Percentiles rank a stretch among this genome's conserved stretches.
Evolutionary conservation across 1,140 invertebrate species (phyloP).

Genomic region (Hetaerina americana): DNA sequence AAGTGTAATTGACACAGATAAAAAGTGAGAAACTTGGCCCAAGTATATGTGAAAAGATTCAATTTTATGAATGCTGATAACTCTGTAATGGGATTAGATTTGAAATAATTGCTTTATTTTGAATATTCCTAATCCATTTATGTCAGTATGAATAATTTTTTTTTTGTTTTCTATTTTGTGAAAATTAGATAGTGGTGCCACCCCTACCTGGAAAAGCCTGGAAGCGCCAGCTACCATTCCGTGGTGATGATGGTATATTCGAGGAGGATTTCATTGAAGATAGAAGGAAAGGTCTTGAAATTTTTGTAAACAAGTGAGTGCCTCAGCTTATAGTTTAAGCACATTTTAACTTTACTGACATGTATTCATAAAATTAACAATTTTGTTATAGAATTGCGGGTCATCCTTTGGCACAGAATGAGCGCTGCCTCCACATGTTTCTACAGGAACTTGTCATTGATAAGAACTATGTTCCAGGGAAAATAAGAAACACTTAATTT

Average conservation of each 20-base stretch:
- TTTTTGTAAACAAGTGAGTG: conserved; percentile 93
- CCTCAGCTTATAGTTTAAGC: background rate
- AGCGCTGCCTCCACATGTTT: conserved; percentile 99
- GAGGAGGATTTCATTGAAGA: conserved; percentile 99
- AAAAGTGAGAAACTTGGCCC: too few relatives aligned
- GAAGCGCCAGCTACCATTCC: conserved; percentile 95
- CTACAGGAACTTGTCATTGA: conserved; percentile 94
- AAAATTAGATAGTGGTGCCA: conserved; percentile 93
- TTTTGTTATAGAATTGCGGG: conserved; percentile 85
- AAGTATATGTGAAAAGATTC: too few relatives aligned
- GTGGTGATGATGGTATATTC: conserved; percentile 97
- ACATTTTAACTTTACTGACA: too few relatives aligned
- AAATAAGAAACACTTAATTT: conserved; percentile 93
- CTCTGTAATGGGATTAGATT: too few relatives aligned
- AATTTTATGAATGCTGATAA: too few relatives aligned
- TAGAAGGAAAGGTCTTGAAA: conserved; percentile 91
- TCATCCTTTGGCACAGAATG: conserved; percentile 99
- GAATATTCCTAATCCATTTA: background rate
- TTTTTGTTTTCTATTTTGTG: conserved; percentile 11
- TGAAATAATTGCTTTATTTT: background rate
- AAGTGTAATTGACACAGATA: too few relatives aligned
- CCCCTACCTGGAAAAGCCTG: conserved; percentile 94
- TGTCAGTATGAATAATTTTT: too few relatives aligned
- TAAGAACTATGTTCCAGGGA: conserved; percentile 98
- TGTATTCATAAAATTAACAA: too few relatives aligned